Base-by-base conservation (phyloP, 1,140 invertebrate species). In the Diabrotica virgifera region DNA sequence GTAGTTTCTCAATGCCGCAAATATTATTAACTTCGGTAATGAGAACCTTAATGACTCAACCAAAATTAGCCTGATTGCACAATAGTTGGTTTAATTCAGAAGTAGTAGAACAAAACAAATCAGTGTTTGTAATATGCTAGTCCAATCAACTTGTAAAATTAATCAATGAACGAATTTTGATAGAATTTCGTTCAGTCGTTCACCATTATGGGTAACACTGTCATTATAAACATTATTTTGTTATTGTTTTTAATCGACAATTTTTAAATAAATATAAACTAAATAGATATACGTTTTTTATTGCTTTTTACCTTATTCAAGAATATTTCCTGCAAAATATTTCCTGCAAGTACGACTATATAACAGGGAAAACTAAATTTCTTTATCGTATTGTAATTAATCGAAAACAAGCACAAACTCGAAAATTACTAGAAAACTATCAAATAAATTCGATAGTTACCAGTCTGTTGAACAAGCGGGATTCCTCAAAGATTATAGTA, bases 161-260 rank as follows among this genome's bases (percentile, higher is more conserved):
- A 46, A 46, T 10, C n/a, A 10, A 46, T n/a, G n/a, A 10, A 10
- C n/a, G 40, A 46, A 10, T 46, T 46, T 46, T 46, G 40, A 10
- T 46, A 24, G 24, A 24, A 24, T 24, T 24, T 24, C 24, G 24
- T 24, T 24, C 24, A 24, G 24, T 24, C 24, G 24, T 24, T 24
- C 24, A 24, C 24, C 24, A 24, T 46, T n/a, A 46, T 10, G n/a
- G 8, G 40, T 46, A 8, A 46, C n/a, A 8, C 8, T 6, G 40
- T n/a, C 64, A 66, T 62, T 54, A 50, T 24, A 24, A 24, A 24
- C 60, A 66, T 62, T 59, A 54, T 59, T 52, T 61, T 62, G 56
- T 60, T 57, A 66, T 66, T 62, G 55, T 66, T 66, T 66, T 62
- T n/a, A 63, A 5, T 37, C 50, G 38, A 50, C 24, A 36, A 46